A percentile compares a stretch with the other conserved stretches of the same genome.
These are phyloP conservation scores for Galbula dea DNA, from an alignment of 2,113 vertebrate genomes.

Conservation along the genomic window DNA sequence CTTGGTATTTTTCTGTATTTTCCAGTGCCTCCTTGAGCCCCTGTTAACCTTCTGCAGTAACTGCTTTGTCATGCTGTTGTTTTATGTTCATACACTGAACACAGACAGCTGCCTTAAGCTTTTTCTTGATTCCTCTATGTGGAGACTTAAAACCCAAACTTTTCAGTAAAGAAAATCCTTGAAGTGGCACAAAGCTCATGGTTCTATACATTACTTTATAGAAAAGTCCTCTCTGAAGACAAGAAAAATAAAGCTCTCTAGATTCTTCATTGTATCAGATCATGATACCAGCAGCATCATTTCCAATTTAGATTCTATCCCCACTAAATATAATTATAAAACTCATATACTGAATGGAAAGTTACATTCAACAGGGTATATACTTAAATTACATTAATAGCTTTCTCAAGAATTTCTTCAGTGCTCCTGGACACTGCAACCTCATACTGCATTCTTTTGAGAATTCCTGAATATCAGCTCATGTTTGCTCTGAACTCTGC, in stretches of 20 bases:
- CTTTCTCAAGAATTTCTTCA: neutral
- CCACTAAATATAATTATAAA: neutral
- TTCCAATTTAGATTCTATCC: neutral
- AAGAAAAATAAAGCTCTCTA: conserved; percentile 3
- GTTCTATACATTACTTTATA: conserved; percentile 10
- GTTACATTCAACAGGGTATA: neutral
- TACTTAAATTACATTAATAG: neutral
- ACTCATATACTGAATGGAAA: neutral
- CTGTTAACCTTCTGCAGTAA: neutral
- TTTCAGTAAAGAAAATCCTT: conserved; percentile 23
- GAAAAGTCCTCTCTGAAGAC: neutral
- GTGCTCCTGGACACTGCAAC: neutral
- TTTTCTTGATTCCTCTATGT: neutral
- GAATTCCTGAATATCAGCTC: fast-evolving
- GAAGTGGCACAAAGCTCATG: neutral
- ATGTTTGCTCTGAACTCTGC: neutral
- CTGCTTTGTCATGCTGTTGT: neutral
- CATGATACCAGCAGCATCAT: neutral
- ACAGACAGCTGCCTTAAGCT: neutral
- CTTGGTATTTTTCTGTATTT: neutral
- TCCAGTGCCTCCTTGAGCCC: neutral
- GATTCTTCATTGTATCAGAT: conserved; percentile 14
- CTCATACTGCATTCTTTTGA: neutral
- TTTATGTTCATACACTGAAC: neutral
- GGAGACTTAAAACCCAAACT: neutral